Evolutionary conservation across 2,888 invertebrate species (phyloP), one percentile per base, ranked within the genome.

Genomic region (Plusia festucae): DNA sequence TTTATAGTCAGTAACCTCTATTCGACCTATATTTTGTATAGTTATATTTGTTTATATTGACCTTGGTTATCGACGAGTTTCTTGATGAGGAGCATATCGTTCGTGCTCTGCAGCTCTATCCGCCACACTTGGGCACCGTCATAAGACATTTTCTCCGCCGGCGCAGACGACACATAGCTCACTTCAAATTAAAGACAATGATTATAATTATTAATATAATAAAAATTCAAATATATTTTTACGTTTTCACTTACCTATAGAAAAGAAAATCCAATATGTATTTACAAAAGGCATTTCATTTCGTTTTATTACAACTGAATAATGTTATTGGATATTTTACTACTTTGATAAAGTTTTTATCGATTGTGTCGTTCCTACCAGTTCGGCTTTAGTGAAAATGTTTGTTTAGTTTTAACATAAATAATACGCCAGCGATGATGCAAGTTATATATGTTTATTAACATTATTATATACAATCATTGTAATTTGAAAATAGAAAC

Each of bases 381-480:
- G 53, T 70, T 74, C 60, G 60, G 51, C 51, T 62, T 65, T 27
- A 60, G 63, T 70, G 27, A 61, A 68, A 60, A 69, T 59, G 60
- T 73, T 63, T 64, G 51, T 27, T 61, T 53, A 32, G 15, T 54
- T 60, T 57, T 54, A 40, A 69, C 67, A 62, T 52, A 82, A 78
- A 81, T 74, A 77, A 82, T 74, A 81, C 68, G 61, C 69, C 59
- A 67, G 66, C 65, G 65, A 69, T 70, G 86, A 88, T 92, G 92
- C 90, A 88, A 86, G 90, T 92, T 91, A 92, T 93, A 90, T 88
- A 91, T 90, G 91, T 95, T 95, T 95, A 94, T 93, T 95, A 94
- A 94, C 94, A 94, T 83, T 89, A 90, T 89, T 93, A 93, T 93
- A 93, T 93, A 94, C 93, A 94, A 91, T 93, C 86, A 93, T 93